phyloP scores from a whole-genome alignment of 2,113 vertebrate species.

The Xiphophorus couchianus region DNA sequence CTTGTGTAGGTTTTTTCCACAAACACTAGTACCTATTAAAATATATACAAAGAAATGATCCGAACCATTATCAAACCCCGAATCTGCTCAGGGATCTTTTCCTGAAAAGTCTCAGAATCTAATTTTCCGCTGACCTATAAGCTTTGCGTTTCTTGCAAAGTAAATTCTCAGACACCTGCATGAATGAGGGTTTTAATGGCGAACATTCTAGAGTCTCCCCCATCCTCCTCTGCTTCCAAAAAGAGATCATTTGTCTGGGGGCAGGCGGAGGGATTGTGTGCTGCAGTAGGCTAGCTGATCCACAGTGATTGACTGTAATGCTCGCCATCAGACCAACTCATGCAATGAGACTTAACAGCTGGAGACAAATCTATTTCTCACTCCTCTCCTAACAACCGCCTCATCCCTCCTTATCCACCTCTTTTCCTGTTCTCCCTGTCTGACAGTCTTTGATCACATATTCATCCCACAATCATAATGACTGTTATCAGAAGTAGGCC shows the following conservation, averaged over 20 bases:
- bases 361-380: constrained; percentile 79
- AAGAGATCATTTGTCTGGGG: constrained; percentile 63
- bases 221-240: constrained; percentile 63
- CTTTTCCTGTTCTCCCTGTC: constrained; percentile 16
- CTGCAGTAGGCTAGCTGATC: constrained; percentile 67
- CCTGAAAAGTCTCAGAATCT: constrained; percentile 21
- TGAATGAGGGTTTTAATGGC: constrained; percentile 35
- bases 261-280: constrained; percentile 49
- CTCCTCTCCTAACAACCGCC: constrained; percentile 15
- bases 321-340: constrained; percentile 67
- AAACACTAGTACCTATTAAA: constrained; percentile 5
- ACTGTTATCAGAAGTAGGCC: constrained; percentile 39
- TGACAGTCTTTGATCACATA: constrained; percentile 45
- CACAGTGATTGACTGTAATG: constrained; percentile 80
- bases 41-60: constrained; percentile 5
- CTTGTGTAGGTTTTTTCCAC: background rate
- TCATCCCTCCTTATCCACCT: constrained; percentile 30
- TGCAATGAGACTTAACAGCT: constrained; percentile 68
- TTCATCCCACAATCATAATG: constrained; percentile 35
- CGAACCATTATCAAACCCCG: constrained; percentile 36
- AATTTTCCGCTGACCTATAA: constrained; percentile 35
- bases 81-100: constrained; percentile 41
- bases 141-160: constrained; percentile 41
- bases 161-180: constrained; percentile 58
- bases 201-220: constrained; percentile 48